These are phyloP conservation scores for Nomada fabriciana DNA, from an alignment of 2,888 invertebrate species.

Conservation along the genomic window DNA sequence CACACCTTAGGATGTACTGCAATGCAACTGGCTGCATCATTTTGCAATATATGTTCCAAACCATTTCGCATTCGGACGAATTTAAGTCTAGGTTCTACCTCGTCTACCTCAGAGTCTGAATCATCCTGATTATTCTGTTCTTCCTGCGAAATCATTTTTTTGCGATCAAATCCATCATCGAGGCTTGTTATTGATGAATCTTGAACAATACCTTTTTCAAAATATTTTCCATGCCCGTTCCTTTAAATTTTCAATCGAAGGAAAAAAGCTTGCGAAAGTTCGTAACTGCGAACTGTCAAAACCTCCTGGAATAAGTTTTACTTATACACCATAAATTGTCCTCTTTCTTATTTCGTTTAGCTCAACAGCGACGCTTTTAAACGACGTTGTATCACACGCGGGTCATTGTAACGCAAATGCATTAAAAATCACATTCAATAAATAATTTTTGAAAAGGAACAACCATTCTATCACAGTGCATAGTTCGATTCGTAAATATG, in stretches of 20 bases:
- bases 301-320: conserved; percentile 6
- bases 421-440: background rate
- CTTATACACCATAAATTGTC: background rate
- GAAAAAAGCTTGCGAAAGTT: background rate
- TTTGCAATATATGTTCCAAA: conserved; percentile 92
- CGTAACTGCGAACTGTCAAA: conserved; percentile 59
- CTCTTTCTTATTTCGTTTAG: background rate
- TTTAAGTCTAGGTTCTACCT: conserved; percentile 95
- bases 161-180: background rate
- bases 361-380: conserved; percentile 7
- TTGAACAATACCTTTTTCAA: conserved; percentile 68
- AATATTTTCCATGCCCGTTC: conserved; percentile 67
- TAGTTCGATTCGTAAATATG: conserved; percentile 49
- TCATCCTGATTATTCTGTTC: conserved; percentile 80
- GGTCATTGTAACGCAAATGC: background rate
- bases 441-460: conserved; percentile 15
- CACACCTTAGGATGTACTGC: conserved; percentile 95
- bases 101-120: conserved; percentile 85
- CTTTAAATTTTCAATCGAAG: background rate
- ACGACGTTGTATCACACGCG: conserved; percentile 14
- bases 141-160: conserved; percentile 68
- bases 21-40: conserved; percentile 95
- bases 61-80: conserved; percentile 96
- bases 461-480: conserved; percentile 1
- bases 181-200: background rate